These are phyloP conservation scores for Dipodomys ordii DNA, from an alignment of 2,113 vertebrate genomes.

Conservation along the genomic window DNA sequence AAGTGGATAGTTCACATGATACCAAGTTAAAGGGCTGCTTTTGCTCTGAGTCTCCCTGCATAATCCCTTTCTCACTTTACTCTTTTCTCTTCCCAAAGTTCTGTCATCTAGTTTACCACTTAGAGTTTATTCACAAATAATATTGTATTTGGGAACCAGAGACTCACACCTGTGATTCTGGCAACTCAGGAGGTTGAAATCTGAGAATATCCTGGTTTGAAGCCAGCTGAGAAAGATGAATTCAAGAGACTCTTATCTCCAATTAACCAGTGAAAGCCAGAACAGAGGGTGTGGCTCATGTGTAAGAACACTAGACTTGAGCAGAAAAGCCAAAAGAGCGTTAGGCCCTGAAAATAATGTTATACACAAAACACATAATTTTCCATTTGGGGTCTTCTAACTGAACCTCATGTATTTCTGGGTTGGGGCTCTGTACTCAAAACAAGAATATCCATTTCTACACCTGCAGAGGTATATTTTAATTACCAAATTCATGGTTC, in stretches of 20 bases:
- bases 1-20: neutral
- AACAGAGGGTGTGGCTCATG: too few relatives aligned
- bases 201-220: too few relatives aligned
- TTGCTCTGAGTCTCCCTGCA: neutral
- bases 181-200: too few relatives aligned
- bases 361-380: neutral
- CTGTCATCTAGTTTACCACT: neutral
- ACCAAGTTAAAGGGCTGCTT: neutral
- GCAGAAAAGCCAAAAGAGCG: too few relatives aligned
- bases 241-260: too few relatives aligned
- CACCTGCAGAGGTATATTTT: slow-evolving; percentile 12
- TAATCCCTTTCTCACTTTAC: neutral
- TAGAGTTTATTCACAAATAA: neutral
- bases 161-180: too few relatives aligned
- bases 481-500: neutral
- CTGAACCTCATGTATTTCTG: neutral
- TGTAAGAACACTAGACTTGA: too few relatives aligned
- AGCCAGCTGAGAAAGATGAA: too few relatives aligned
- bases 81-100: neutral
- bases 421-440: neutral
- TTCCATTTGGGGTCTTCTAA: neutral
- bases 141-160: too few relatives aligned
- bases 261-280: too few relatives aligned
- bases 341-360: neutral
- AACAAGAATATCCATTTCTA: neutral